phyloP scores from a whole-genome alignment of 2,797 vertebrate genomes.

The Girardinus metallicus region DNA sequence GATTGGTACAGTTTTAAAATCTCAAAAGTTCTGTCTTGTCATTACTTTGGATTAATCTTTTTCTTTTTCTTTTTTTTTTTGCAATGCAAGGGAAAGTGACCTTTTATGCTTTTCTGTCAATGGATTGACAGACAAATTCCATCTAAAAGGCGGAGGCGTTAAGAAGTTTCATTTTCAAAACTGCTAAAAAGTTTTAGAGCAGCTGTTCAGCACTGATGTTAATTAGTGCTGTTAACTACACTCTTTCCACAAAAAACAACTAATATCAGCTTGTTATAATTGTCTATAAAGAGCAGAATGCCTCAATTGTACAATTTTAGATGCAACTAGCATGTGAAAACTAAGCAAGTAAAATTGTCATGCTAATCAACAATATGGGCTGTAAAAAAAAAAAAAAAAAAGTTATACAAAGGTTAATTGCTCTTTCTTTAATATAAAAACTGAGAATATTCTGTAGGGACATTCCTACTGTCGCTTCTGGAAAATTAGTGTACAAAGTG shows the following conservation, averaged over 20 bases:
- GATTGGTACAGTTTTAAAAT: not conserved
- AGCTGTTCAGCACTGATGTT: not conserved
- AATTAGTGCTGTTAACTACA: not conserved
- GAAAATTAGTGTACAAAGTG: not conserved
- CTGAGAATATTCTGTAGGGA: not conserved
- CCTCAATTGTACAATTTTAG: not conserved
- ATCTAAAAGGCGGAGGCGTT: not conserved
- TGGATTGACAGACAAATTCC: not conserved
- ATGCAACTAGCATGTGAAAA: not conserved
- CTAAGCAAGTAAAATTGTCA: not conserved
- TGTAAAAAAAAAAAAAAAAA: not conserved
- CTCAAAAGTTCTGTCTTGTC: not conserved
- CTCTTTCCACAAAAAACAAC: not conserved
- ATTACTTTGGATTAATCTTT: not conserved
- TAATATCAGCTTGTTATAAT: not conserved
- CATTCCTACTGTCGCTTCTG: not conserved
- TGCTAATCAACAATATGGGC: not conserved
- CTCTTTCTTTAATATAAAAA: not conserved
- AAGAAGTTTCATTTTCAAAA: constrained; percentile 1
- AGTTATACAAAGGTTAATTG: not conserved
- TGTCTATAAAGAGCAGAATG: not conserved
- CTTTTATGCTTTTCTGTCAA: not conserved
- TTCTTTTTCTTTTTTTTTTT: not conserved
- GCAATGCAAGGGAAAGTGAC: not conserved
- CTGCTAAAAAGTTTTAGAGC: not conserved